Base-by-base conservation (phyloP, 2,888 invertebrate species). In the Nephrotoma flavescens region DNA sequence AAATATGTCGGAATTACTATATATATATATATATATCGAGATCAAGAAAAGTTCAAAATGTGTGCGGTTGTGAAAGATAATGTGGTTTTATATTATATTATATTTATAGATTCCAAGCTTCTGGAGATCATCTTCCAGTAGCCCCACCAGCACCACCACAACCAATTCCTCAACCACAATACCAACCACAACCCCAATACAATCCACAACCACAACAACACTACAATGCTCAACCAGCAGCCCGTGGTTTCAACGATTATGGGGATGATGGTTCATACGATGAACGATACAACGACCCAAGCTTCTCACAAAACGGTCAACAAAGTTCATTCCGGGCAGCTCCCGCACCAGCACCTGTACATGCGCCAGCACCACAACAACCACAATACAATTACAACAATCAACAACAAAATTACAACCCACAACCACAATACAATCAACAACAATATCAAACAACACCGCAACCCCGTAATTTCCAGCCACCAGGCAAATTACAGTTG, bases 401-500 rank as follows among this genome's bases (percentile, higher is more conserved):
- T 87, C 87, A 89, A 87, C 88, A 88, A 87, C 89, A 90, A 88
- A 89, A 87, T 87, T 89, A 89, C 83, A 89, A 89, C 88, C 88
- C 89, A 87, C 89, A 88, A 87, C 90, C 90, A 85, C 92, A 92
- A 90, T 93, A 92, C 90, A 92, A 92, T 44, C 87, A 88, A 88
- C 85, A 89, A 86, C 90, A 87, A 88, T 91, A 92, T 87, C 91
- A 92, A 87, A 94, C 94, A 87, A 96, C 96, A 86, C 95, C 94
- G 88, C 92, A 94, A 42, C 95, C 96, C 31, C 94, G 95, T 89
- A 71, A 71, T 9, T 96, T 96, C 93, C 95, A 95, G 91, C 96
- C 96, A 86, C 96, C 97, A 44, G 97, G 97, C 89, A 96, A 97
- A 92, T 94, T 97, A 89, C 95, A 95, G 89, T 93, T 97, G 89